Evolutionary conservation across 2,888 invertebrate species (phyloP).

Genomic region (Colletes collaris): DNA sequence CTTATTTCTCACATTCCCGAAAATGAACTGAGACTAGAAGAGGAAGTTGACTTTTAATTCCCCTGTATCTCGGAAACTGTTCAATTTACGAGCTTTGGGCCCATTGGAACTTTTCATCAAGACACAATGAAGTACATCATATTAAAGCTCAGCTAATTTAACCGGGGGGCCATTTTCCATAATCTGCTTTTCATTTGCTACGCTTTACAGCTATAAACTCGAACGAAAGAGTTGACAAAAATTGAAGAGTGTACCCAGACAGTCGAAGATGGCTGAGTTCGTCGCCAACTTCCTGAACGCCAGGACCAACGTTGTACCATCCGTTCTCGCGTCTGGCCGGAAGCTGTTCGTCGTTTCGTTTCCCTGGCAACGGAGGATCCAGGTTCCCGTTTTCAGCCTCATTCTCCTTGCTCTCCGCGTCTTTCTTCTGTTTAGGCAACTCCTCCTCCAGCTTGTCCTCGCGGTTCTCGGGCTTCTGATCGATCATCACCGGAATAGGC

Average conservation of each 20-base stretch:
- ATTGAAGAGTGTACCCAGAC: conserved; percentile 65
- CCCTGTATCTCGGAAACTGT: no score
- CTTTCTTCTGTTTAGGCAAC: conserved; percentile 50
- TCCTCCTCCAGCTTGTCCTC: conserved; percentile 61
- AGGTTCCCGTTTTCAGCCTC: conserved; percentile 58
- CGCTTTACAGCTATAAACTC: no score
- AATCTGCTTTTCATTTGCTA: no score
- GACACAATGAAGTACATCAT: no score
- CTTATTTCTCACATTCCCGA: no score
- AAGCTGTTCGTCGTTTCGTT: conserved; percentile 69
- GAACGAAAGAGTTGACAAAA: neutral
- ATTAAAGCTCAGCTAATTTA: no score
- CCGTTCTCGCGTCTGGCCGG: conserved; percentile 62
- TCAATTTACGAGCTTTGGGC: no score
- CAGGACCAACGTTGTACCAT: conserved; percentile 72
- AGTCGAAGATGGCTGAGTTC: conserved; percentile 76
- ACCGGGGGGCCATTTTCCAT: no score
- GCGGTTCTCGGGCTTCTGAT: conserved; percentile 63
- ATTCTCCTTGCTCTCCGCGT: conserved; percentile 59
- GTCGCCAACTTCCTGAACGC: conserved; percentile 80
- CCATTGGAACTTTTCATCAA: no score
- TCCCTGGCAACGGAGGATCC: conserved; percentile 54
- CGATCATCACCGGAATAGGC: conserved; percentile 77
- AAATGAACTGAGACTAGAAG: no score
- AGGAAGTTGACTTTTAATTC: no score